These are phyloP conservation scores for Perca fluviatilis DNA, from an alignment of 2,113 vertebrate genomes.

Conservation along the genomic window DNA sequence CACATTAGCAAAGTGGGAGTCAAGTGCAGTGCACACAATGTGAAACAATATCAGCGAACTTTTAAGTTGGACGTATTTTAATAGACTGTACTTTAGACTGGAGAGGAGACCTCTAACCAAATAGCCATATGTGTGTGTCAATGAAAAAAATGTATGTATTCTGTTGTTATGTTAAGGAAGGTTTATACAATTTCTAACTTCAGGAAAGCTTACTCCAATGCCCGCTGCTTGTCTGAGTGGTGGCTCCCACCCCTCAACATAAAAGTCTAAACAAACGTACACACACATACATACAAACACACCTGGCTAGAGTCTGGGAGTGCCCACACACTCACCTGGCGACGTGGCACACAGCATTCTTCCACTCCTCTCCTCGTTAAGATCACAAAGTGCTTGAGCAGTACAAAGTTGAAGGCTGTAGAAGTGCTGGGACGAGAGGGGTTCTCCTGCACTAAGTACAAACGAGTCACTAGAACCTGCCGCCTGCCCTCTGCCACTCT, in stretches of 20 bases:
- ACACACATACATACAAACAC: constrained; percentile 39
- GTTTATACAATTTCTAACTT: constrained; percentile 15
- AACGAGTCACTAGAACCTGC: constrained; percentile 79
- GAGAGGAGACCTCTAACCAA: neutral
- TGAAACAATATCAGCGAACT: neutral
- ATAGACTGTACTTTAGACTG: neutral
- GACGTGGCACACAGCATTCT: constrained; percentile 85
- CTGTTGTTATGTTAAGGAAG: neutral
- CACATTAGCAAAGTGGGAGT: neutral
- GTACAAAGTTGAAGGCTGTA: constrained; percentile 61
- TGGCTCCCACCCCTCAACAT: constrained; percentile 12
- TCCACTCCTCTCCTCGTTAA: constrained; percentile 74
- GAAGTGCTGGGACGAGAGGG: constrained; percentile 69
- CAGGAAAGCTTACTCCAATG: constrained; percentile 41
- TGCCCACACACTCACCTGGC: constrained; percentile 81
- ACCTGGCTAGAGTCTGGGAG: constrained; percentile 66
- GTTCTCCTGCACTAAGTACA: constrained; percentile 75
- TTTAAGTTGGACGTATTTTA: neutral
- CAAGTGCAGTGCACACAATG: neutral
- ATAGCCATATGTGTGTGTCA: neutral
- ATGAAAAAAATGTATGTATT: neutral
- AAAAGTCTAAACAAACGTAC: constrained; percentile 58
- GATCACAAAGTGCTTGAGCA: constrained; percentile 58
- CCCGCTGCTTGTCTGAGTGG: constrained; percentile 55
- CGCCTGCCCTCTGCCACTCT: constrained; percentile 82